Evolutionary conservation across 2,888 invertebrate genomes (phyloP).

Genomic region (Acanthosepion pharaonis): DNA sequence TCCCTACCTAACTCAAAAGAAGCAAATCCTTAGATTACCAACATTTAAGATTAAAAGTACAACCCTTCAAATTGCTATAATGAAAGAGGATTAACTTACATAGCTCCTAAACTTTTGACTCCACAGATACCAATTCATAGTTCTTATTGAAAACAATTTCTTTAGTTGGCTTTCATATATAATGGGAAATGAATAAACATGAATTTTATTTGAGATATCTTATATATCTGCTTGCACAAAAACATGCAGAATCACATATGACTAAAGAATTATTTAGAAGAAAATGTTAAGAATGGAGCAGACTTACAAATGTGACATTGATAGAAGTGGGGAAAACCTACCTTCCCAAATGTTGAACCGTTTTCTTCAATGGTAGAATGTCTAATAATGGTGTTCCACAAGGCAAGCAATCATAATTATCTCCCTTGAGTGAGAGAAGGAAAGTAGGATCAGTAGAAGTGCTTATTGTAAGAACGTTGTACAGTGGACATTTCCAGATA

Average conservation of each 20-base stretch:
- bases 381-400: constrained; percentile 38
- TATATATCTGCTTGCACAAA: no score
- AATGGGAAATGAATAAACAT: no score
- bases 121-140: no score
- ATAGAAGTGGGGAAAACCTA: constrained; percentile 36
- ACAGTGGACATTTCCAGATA: background rate
- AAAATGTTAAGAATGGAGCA: background rate
- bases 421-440: constrained; percentile 43
- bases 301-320: background rate
- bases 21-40: no score
- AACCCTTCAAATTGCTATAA: no score
- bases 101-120: no score
- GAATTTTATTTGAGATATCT: no score
- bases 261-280: background rate
- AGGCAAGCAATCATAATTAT: constrained; percentile 43
- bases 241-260: background rate
- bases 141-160: no score
- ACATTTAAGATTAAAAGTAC: no score
- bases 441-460: background rate
- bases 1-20: no score
- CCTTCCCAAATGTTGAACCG: constrained; percentile 47
- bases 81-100: no score
- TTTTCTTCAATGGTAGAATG: constrained; percentile 39
- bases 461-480: background rate
- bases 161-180: no score